Evolutionary conservation across 2,797 vertebrate genomes (phyloP).

Genomic region (Chiloscyllium punctatum): DNA sequence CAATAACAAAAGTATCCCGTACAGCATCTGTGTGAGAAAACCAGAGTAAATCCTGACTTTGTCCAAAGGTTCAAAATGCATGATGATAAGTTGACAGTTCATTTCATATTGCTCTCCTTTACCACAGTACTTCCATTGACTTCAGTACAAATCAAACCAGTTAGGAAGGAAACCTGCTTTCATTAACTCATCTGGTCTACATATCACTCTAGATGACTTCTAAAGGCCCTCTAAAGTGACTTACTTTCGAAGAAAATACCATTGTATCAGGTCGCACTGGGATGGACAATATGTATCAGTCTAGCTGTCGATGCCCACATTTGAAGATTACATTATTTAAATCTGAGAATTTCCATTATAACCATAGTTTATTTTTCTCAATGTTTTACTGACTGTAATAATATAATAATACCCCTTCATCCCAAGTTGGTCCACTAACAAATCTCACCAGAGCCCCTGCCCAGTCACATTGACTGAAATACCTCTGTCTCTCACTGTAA

Average conservation of each 20-base stretch:
- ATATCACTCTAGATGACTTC: neutral
- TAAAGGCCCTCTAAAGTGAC: neutral
- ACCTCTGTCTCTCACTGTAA: neutral
- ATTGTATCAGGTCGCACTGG: neutral
- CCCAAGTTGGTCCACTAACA: neutral
- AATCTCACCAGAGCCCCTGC: neutral
- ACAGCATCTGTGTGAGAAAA: constrained; percentile 57
- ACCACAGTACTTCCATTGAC: neutral
- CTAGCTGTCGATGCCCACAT: neutral
- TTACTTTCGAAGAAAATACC: neutral
- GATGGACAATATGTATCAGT: neutral
- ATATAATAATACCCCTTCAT: neutral
- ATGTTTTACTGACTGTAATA: neutral
- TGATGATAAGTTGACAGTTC: neutral
- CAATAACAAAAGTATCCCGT: constrained; percentile 64
- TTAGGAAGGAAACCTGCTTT: neutral
- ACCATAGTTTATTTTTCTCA: neutral
- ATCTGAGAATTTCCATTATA: neutral
- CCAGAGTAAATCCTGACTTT: constrained; percentile 37
- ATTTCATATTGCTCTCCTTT: neutral
- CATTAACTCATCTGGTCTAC: neutral
- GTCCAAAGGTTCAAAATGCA: neutral
- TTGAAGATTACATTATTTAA: neutral
- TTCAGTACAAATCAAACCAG: neutral
- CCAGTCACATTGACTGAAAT: neutral